Evolutionary conservation across 1,140 invertebrate genomes (phyloP), one percentile per base, ranked within the genome.

Genomic region (Drosophila seguyi): DNA sequence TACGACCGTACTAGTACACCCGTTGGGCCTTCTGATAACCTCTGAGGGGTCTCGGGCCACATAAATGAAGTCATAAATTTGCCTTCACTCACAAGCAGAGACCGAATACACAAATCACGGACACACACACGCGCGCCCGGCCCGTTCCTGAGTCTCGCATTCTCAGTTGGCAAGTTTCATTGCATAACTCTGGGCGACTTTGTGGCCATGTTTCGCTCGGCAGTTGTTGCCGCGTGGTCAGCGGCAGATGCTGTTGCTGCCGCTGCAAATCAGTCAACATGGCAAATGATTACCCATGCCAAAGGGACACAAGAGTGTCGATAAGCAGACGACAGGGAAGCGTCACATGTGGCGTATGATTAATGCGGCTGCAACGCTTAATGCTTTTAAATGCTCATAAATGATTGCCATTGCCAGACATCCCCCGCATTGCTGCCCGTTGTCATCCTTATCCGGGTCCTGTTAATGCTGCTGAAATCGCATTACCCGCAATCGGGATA

Each of bases 291-390:
- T 56, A 52, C 47, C 45, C 47, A 31, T 41, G 42, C 61, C 61
- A 61, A 25, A 25, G 18, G 20, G 68, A n/a, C 22, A 48, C 45
- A n/a, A 42, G 31, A 31, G 25, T 50, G 71, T 71, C 71, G 76
- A 84, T 84, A 72, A 60, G 61, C 81, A 72, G 73, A 18, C 59
- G 67, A 50, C 18, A 29, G 16, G 55, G 48, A 50, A 31, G 65
- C 22, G 73, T 57, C 44, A 62, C 75, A 83, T 53, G 72, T 57
- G 72, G 55, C 77, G 73, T 73, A 85, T 85, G 67, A 85, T 85
- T 85, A 85, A 85, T 85, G 77, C 71, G 77, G 60, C 67, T 63
- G 55, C 62, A 73, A 27, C 25, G 67, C 82, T 74, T 86, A 86
- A 81, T 71, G 77, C 67, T 55, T 65, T 80, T 85, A 73, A 79